Conservation (phyloP, 2,888 invertebrate species). For the Odontocerum albicorne region DNA sequence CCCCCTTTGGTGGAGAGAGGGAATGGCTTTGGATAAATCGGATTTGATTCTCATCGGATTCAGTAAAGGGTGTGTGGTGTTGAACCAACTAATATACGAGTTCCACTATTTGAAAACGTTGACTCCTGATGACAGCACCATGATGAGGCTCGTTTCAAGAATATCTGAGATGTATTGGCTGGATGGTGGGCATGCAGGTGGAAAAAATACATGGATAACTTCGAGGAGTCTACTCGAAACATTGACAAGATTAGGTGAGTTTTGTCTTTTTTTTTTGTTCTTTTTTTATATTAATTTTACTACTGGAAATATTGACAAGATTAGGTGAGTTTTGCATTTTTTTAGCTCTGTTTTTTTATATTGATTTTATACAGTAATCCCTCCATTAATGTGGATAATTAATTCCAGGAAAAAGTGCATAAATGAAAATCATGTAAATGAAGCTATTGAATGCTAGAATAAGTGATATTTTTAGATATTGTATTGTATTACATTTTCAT, state of each 20-base stretch:
- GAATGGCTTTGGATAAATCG: conserved; percentile 59
- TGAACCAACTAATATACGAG: conserved; percentile 89
- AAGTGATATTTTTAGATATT: no score
- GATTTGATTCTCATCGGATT: conserved; percentile 75
- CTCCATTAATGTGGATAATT: no score
- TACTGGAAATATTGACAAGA: conserved; percentile 72
- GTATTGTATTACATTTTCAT: no score
- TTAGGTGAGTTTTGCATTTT: conserved; percentile 60
- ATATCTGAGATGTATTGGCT: conserved; percentile 85
- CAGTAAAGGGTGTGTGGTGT: conserved; percentile 91
- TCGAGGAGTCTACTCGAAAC: conserved; percentile 72
- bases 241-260: conserved; percentile 68
- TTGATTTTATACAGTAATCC: no score
- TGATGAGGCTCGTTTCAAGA: conserved; percentile 65
- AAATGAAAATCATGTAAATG: no score
- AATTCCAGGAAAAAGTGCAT: no score
- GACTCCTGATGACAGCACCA: conserved; percentile 63
- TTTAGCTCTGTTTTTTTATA: no score
- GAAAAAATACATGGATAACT: conserved; percentile 86
- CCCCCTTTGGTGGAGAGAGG: conserved; percentile 62
- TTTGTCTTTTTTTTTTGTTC: no score
- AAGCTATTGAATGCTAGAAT: no score
- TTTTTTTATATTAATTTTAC: no score
- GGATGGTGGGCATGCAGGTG: conserved; percentile 90
- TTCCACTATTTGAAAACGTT: conserved; percentile 73